phyloP scores from a whole-genome alignment of 2,888 invertebrate species.

The Xanthostigma xanthostigma region DNA sequence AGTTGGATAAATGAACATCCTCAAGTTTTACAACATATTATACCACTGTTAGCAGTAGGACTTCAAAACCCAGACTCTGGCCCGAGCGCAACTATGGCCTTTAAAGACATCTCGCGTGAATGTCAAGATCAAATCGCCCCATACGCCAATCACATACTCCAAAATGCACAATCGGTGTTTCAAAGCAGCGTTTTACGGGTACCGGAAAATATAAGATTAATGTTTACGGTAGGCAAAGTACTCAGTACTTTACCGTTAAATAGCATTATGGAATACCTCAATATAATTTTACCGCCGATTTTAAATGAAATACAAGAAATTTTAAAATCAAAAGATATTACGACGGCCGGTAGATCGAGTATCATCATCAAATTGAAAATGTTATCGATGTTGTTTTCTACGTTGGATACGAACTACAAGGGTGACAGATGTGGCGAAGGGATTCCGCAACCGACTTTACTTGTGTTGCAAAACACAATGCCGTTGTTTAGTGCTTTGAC shows the following conservation, averaged over 20 bases:
- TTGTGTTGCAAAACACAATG: slow-evolving; percentile 44
- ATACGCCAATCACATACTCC: slow-evolving; percentile 60
- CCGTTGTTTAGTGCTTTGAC: slow-evolving; percentile 44
- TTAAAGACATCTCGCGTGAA: slow-evolving; percentile 75
- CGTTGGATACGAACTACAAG: slow-evolving; percentile 36
- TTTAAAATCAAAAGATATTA: slow-evolving; percentile 32
- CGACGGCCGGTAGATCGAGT: slow-evolving; percentile 32
- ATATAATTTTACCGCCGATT: slow-evolving; percentile 50
- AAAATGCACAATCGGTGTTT: slow-evolving; percentile 45
- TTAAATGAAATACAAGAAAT: slow-evolving; percentile 44
- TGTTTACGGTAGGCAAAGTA: slow-evolving; percentile 61
- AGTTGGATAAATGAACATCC: slow-evolving; percentile 70
- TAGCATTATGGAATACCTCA: slow-evolving; percentile 51
- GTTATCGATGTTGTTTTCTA: slow-evolving; percentile 47
- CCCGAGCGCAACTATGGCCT: slow-evolving; percentile 70
- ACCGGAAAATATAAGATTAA: slow-evolving; percentile 54
- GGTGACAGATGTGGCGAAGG: slow-evolving; percentile 24
- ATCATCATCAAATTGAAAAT: slow-evolving; percentile 50
- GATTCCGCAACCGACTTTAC: slow-evolving; percentile 36
- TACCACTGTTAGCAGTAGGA: slow-evolving; percentile 53
- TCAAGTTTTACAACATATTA: slow-evolving; percentile 44
- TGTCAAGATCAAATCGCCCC: slow-evolving; percentile 61
- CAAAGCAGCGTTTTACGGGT: slow-evolving; percentile 41
- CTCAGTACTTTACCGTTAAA: slow-evolving; percentile 48
- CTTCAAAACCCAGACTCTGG: slow-evolving; percentile 50